Evolutionary conservation across 2,113 vertebrate species (phyloP), one percentile per base, ranked within the genome.

Genomic region (Calcarius ornatus): DNA sequence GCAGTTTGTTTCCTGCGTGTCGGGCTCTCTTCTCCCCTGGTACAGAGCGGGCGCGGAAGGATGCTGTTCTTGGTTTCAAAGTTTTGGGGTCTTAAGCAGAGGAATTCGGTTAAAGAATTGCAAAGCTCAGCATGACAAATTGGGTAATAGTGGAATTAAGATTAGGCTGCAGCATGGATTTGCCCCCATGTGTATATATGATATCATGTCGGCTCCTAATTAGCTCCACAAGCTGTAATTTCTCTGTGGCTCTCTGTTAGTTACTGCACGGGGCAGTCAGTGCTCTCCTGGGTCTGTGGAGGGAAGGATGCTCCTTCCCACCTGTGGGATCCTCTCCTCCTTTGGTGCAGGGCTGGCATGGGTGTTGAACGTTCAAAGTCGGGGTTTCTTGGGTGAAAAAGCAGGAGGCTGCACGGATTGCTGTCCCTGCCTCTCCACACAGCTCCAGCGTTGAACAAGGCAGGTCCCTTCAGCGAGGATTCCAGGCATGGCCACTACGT

Each of bases 11-110:
- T 92, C n/a, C 71, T 18, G 3, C 7, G 31, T 30, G 14, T 38
- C 0, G 0, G 20, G 27, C 1, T 3, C 12, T 30, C 37, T 17
- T 60, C 18, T 23, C 38, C 19, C 7, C 11, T 2, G 35, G 18
- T 10, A 21, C 65, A 9, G 33, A 35, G 22, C 0, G 9, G 4
- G 22, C 1, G 16, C 18, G 18, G 42, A 64, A 68, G 54, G 28
- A 9, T 37, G 25, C 5, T 76, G 24, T 2, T 42, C 60, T 38
- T 20, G 21, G 7, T 51, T 92, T 66, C 61, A 23, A 33, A 30
- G 38, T 43, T 86, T 75, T 25, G 23, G 27, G 24, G 17, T 16
- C 54, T 77, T 12, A 51, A 91, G 40, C 19, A 65, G 56, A 42
- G 63, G 43, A 83, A 72, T 73, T 4, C 48, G 30, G 27, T n/a